Evolutionary conservation across 1,140 invertebrate species (phyloP).

Genomic region (Hyles euphorbiae): DNA sequence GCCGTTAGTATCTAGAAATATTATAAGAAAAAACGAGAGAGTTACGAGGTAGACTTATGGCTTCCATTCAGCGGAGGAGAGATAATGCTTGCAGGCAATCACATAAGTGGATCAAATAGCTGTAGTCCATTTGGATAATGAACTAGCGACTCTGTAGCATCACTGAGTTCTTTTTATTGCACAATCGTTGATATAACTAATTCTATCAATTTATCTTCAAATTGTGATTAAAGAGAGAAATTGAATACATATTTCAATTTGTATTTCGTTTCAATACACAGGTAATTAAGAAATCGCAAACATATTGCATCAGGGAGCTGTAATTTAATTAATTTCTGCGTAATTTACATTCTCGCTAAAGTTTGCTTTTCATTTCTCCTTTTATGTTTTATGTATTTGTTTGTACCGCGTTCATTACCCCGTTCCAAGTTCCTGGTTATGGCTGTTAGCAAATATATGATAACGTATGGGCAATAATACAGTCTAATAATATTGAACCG

Average conservation of each 20-base stretch:
- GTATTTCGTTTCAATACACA: too few species aligned
- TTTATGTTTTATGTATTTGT: too few species aligned
- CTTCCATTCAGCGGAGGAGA: slow-evolving; percentile 66
- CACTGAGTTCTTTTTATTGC: slow-evolving; percentile 60
- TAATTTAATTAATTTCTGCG: too few species aligned
- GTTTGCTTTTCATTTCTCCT: too few species aligned
- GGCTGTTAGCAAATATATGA: too few species aligned
- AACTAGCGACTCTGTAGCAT: slow-evolving; percentile 63
- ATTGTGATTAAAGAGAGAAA: neutral
- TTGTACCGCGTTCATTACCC: too few species aligned
- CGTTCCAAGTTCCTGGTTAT: too few species aligned
- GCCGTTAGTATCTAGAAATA: slow-evolving; percentile 49
- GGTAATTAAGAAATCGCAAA: too few species aligned
- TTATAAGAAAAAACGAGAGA: slow-evolving; percentile 59
- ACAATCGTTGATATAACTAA: slow-evolving; percentile 40
- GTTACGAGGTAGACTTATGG: slow-evolving; percentile 70
- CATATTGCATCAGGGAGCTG: too few species aligned
- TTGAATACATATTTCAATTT: neutral
- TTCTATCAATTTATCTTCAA: slow-evolving; percentile 18
- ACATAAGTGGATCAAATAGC: slow-evolving; percentile 75
- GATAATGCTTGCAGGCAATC: slow-evolving; percentile 74
- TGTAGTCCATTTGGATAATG: slow-evolving; percentile 74
- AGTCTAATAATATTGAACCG: too few species aligned
- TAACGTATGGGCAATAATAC: too few species aligned
- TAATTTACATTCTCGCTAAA: too few species aligned